Evolutionary conservation across 2,888 invertebrate species (phyloP).

Genomic region (Cetonia aurata): DNA sequence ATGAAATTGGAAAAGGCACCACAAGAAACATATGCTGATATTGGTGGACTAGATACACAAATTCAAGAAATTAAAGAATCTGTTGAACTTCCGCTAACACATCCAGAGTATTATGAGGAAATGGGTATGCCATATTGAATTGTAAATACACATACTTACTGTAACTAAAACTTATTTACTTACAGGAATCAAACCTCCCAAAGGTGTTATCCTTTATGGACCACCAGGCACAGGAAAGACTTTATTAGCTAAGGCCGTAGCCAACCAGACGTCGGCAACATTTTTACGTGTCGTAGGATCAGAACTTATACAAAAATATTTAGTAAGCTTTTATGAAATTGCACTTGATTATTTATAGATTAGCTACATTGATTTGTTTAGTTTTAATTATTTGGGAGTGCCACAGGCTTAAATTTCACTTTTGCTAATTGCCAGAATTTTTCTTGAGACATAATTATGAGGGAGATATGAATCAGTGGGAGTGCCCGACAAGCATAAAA

Average conservation of each 20-base stretch:
- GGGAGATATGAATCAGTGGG: too few relatives aligned
- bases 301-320: conserved; percentile 98
- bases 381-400: too few relatives aligned
- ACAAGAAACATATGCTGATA: conserved; percentile 99
- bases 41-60: conserved; percentile 96
- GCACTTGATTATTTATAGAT: conserved; percentile 8
- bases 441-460: too few relatives aligned
- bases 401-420: too few relatives aligned
- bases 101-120: conserved; percentile 99
- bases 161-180: conserved; percentile 1
- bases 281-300: conserved; percentile 99
- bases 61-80: conserved; percentile 99
- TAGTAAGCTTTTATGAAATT: conserved; percentile 69
- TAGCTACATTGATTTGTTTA: too few relatives aligned
- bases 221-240: conserved; percentile 99
- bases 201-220: conserved; percentile 98
- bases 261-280: conserved; percentile 99
- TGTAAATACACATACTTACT: not conserved
- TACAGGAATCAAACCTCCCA: conserved; percentile 92
- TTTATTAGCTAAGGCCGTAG: conserved; percentile 97
- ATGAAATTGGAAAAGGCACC: conserved; percentile 99
- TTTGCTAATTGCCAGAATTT: too few relatives aligned
- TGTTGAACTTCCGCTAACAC: conserved; percentile 97
- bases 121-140: conserved; percentile 79
- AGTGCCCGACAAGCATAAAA: too few relatives aligned